Evolutionary conservation across 2,797 vertebrate genomes (phyloP).

Genomic region (Craterocephalus amniculus): DNA sequence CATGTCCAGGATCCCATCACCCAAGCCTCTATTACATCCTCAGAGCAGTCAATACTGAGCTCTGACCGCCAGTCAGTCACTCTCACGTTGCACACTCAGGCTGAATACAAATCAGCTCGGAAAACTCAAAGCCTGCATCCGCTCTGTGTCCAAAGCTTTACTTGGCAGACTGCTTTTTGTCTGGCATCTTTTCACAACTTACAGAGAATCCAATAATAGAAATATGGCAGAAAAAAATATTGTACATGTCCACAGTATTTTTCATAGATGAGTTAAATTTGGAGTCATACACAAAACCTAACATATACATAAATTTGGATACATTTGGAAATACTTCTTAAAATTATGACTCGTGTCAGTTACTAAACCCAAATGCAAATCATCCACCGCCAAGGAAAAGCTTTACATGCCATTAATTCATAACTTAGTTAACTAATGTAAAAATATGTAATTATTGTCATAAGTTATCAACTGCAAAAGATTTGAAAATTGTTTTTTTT

Average conservation of each 20-base stretch:
- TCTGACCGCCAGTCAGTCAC: slow-evolving; percentile 78
- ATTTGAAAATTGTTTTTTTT: not conserved
- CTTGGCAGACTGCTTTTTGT: slow-evolving; percentile 31
- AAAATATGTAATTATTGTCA: not conserved
- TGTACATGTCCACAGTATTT: not conserved
- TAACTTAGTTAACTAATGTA: not conserved
- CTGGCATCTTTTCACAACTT: slow-evolving; percentile 9
- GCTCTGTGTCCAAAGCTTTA: slow-evolving; percentile 45
- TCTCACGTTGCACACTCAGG: slow-evolving; percentile 67
- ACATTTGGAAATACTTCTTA: not conserved
- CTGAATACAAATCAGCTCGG: slow-evolving; percentile 74
- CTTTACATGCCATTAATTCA: not conserved
- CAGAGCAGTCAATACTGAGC: slow-evolving; percentile 78
- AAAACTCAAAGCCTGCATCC: slow-evolving; percentile 60
- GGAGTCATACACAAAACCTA: not conserved
- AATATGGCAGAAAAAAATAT: not conserved
- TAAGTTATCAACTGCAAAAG: not conserved
- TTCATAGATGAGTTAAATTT: not conserved
- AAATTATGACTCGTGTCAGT: not conserved
- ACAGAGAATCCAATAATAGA: slow-evolving; percentile 8
- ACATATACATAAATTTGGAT: not conserved
- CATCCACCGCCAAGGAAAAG: not conserved
- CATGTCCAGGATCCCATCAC: slow-evolving; percentile 78
- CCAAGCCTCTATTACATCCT: slow-evolving; percentile 78
- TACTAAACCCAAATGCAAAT: not conserved